These are phyloP conservation scores for Calliphora vicina DNA, from an alignment of 1,140 invertebrate genomes.

Conservation along the genomic window DNA sequence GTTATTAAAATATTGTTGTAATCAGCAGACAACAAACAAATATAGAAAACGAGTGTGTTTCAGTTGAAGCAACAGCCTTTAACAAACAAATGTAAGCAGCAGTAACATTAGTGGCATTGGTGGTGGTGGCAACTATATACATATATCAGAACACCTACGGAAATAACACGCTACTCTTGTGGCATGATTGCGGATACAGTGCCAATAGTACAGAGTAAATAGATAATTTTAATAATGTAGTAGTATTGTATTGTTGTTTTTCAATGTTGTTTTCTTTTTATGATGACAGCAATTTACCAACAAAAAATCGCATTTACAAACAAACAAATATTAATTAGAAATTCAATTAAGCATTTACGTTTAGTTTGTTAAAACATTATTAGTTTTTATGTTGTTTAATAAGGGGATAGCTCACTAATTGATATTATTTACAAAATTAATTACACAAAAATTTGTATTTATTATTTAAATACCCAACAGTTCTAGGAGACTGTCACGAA, in stretches of 20 bases:
- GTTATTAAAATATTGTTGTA: constrained; percentile 27
- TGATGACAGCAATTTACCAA: neutral
- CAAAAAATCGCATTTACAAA: neutral
- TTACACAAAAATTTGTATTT: too few species aligned
- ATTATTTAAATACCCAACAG: too few species aligned
- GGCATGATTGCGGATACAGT: neutral
- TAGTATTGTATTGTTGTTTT: neutral
- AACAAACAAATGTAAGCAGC: neutral
- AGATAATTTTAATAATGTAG: neutral
- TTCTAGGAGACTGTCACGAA: too few species aligned
- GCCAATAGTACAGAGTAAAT: neutral
- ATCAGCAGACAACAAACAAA: neutral
- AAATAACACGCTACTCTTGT: neutral
- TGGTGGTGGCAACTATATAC: too few species aligned
- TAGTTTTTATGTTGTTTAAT: too few species aligned
- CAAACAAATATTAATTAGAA: constrained; percentile 9
- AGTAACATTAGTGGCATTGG: neutral
- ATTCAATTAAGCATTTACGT: neutral
- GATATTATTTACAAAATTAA: neutral
- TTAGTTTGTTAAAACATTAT: neutral
- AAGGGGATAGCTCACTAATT: neutral
- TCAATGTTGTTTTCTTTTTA: neutral
- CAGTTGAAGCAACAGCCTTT: too few species aligned
- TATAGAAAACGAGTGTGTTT: neutral
- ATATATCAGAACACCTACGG: too few species aligned